phyloP scores from a whole-genome alignment of 1,140 invertebrate genomes.

The Neodiprion lecontei region DNA sequence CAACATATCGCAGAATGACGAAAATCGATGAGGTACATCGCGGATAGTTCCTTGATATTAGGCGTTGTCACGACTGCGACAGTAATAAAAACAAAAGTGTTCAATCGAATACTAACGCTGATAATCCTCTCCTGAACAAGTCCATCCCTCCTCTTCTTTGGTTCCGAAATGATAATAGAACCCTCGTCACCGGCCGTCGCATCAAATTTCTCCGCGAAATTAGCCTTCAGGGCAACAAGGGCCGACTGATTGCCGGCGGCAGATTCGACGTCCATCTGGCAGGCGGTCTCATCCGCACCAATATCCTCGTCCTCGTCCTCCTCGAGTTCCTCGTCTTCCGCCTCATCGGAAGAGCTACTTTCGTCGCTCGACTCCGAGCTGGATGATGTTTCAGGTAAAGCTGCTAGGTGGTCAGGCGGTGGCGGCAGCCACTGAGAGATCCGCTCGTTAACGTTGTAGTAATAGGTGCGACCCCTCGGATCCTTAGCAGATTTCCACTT shows the following conservation, averaged over 20 bases:
- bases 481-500: constrained; percentile 88
- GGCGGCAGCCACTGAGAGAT: constrained; percentile 91
- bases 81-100: constrained; percentile 29
- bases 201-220: constrained; percentile 32
- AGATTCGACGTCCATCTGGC: constrained; percentile 15
- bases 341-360: constrained; percentile 58
- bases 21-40: neutral
- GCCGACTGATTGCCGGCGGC: constrained; percentile 26
- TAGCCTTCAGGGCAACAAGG: constrained; percentile 23
- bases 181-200: constrained; percentile 3
- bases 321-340: constrained; percentile 63
- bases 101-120: constrained; percentile 65
- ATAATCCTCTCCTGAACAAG: constrained; percentile 74
- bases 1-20: neutral
- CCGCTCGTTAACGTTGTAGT: constrained; percentile 86
- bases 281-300: constrained; percentile 24
- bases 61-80: neutral
- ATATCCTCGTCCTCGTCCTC: constrained; percentile 48
- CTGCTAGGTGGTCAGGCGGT: constrained; percentile 61
- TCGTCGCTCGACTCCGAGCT: constrained; percentile 61
- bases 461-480: constrained; percentile 83
- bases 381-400: constrained; percentile 58
- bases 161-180: constrained; percentile 31
- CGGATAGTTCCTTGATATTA: neutral
- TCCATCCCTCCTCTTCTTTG: constrained; percentile 60